Percentiles rank a stretch among this genome's conserved stretches.
Evolutionary conservation across 1,140 invertebrate genomes (phyloP).

Genomic region (Drosophila seguyi): DNA sequence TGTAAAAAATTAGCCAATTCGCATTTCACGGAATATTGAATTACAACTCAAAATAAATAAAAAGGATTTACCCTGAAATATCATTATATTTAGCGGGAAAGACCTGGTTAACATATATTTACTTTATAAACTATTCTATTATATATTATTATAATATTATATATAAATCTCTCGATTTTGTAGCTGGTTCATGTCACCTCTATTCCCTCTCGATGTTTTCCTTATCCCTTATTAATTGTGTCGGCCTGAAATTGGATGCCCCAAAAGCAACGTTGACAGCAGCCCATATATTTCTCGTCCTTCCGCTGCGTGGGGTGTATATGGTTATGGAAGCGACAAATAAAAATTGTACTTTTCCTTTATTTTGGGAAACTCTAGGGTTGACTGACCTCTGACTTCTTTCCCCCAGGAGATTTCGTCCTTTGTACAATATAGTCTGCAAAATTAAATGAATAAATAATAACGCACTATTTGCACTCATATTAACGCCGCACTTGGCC

Average conservation of each 20-base stretch:
- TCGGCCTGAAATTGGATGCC: constrained; percentile 45
- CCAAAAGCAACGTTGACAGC: constrained; percentile 23
- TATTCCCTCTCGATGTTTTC: constrained; percentile 16
- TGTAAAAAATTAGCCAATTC: too few relatives aligned
- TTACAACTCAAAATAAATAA: too few relatives aligned
- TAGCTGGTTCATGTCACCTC: neutral
- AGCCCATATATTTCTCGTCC: constrained; percentile 37
- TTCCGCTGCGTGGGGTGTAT: constrained; percentile 8
- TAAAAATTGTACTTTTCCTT: constrained; percentile 43
- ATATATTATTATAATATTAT: too few relatives aligned
- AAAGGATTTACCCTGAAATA: too few relatives aligned
- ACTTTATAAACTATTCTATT: too few relatives aligned
- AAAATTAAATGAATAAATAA: constrained; percentile 80
- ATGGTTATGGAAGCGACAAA: constrained; percentile 27
- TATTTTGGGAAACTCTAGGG: constrained; percentile 26
- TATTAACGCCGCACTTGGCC: constrained; percentile 29
- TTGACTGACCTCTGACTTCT: constrained; percentile 64
- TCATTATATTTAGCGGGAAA: too few relatives aligned
- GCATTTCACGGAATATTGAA: too few relatives aligned
- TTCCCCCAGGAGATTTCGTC: constrained; percentile 1
- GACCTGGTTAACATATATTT: too few relatives aligned
- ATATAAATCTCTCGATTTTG: neutral
- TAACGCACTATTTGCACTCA: constrained; percentile 70
- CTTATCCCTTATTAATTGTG: constrained; percentile 52
- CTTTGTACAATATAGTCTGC: constrained; percentile 26